A percentile compares a stretch with the other conserved stretches of the same genome.
Evolutionary conservation across 2,797 vertebrate genomes (phyloP).

Genomic region (Tinamus major): DNA sequence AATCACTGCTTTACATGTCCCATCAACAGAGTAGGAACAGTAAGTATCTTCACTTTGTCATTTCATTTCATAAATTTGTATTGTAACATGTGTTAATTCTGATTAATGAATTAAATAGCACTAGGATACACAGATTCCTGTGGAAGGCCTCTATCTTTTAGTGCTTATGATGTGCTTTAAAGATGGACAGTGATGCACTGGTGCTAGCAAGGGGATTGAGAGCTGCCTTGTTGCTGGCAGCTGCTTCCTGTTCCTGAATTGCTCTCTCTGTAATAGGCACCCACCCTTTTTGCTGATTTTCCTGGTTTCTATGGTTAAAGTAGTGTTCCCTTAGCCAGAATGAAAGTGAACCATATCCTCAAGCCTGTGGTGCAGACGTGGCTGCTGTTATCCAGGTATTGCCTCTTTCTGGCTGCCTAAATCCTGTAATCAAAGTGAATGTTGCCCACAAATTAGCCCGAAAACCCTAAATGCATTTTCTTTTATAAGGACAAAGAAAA

Average conservation of each 20-base stretch:
- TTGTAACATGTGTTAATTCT: background rate
- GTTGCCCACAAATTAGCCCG: background rate
- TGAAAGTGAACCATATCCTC: background rate
- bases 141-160: background rate
- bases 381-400: background rate
- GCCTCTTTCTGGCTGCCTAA: background rate
- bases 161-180: background rate
- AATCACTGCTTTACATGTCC: constrained; percentile 97
- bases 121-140: background rate
- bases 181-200: background rate
- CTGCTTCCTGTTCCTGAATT: constrained; percentile 25
- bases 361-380: background rate
- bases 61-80: too few relatives aligned
- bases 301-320: background rate
- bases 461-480: background rate
- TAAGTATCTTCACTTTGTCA: constrained; percentile 65
- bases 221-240: background rate
- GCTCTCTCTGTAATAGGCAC: background rate
- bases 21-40: constrained; percentile 95
- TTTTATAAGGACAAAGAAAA: background rate
- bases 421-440: background rate
- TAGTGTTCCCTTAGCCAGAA: background rate
- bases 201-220: background rate
- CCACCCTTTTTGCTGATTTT: background rate
- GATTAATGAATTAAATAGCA: background rate